Base-by-base conservation (phyloP, 2,113 vertebrate genomes). In the Seriola aureovittata region DNA sequence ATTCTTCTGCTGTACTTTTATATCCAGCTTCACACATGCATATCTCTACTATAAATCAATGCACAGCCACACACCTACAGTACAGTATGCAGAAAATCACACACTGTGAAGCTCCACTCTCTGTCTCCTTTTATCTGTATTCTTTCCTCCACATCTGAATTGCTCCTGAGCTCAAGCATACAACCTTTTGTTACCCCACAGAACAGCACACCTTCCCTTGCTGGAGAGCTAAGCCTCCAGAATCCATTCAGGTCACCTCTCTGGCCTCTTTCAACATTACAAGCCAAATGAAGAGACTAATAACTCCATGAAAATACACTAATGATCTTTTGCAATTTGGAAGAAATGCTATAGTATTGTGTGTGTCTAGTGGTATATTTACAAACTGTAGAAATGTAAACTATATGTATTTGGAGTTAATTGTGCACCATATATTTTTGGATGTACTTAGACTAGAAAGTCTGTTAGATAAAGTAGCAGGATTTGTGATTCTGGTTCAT, bases 161-260 rank as follows among this genome's bases (percentile, higher is more conserved):
- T 83, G 77, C 75, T 80, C 71, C 17, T 9, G 71, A 81, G 74
- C 57, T 68, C 70, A 80, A 36, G 5, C 64, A 57, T 57, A 8
- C 55, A 75, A 81, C 78, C 75, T 87, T 87, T 81, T 55, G 64
- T 80, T 85, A 69, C 54, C 55, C 46, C 25, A 55, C 72, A 73
- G 82, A 88, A 74, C 70, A 82, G 48, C 80, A 77, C 67, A 69
- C 10, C 38, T 48, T 48, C 58, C 54, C 72, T 76, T 19, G 7
- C 25, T 50, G 60, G 38, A 83, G 71, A 73, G 78, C 74, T 60
- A 58, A 82, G 81, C 73, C 64, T 60, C 68, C 8, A 36, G 71
- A 84, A 84, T 77, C 73, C 68, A 75, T 65, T 81, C 84, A 36
- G 71, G n/a, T 36, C 50, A 1, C 66, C 25, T 67, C 16, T 54